phyloP scores from a whole-genome alignment of 2,888 invertebrate species.

The Scaptomyza caliginosa region DNA sequence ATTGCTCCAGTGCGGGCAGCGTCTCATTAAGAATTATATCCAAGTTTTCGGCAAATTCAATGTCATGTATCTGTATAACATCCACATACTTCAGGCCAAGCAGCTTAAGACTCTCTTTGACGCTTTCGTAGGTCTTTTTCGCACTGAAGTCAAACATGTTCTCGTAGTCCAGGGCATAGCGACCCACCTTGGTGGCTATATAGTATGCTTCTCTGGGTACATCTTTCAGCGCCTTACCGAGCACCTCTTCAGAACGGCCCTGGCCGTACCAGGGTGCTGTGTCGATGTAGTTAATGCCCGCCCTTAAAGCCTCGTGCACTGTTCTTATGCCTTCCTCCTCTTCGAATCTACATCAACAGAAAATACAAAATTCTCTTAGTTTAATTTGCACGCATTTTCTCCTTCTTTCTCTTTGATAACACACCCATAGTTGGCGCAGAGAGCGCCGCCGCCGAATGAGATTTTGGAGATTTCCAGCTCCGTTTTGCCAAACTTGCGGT shows the following conservation, averaged over 20 bases:
- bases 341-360: slow-evolving; percentile 84
- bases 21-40: slow-evolving; percentile 93
- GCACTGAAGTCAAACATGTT: slow-evolving; percentile 94
- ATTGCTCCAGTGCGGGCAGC: slow-evolving; percentile 90
- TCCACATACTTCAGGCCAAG: slow-evolving; percentile 94
- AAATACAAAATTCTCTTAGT: not conserved
- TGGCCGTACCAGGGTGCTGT: slow-evolving; percentile 97
- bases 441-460: slow-evolving; percentile 90
- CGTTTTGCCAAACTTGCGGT: slow-evolving; percentile 89
- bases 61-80: slow-evolving; percentile 96
- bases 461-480: slow-evolving; percentile 89
- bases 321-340: slow-evolving; percentile 88
- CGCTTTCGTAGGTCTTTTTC: slow-evolving; percentile 89
- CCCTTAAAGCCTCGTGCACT: slow-evolving; percentile 88
- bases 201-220: slow-evolving; percentile 93
- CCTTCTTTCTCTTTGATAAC: not conserved
- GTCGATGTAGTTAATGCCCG: slow-evolving; percentile 95
- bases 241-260: slow-evolving; percentile 91
- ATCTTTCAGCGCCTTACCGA: slow-evolving; percentile 92
- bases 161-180: slow-evolving; percentile 89
- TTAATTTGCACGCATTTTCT: not conserved
- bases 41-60: slow-evolving; percentile 92
- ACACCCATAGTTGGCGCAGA: slow-evolving; percentile 89
- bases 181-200: slow-evolving; percentile 95
- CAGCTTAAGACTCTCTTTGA: slow-evolving; percentile 89